A percentile compares a stretch with the other conserved stretches of the same genome.
Conservation (phyloP, 2,113 vertebrate species). For the Embiotoca jacksoni region DNA sequence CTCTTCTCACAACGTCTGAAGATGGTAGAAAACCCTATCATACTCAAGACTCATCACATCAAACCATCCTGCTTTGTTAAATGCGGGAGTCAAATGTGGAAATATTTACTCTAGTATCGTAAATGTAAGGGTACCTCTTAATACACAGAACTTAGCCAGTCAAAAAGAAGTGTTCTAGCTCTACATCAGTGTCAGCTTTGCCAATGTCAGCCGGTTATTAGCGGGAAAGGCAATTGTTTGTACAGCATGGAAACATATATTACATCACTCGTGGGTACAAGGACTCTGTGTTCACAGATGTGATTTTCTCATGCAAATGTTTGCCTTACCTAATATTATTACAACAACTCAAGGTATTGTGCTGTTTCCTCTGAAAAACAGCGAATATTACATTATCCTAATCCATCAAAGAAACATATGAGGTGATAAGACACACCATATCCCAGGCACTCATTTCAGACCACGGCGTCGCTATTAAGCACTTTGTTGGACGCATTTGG, state of each 20-base stretch:
- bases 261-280: slow-evolving; percentile 63
- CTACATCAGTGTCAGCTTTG: slow-evolving; percentile 39
- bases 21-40: slow-evolving; percentile 12
- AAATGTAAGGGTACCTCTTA: slow-evolving; percentile 27
- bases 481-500: slow-evolving; percentile 82
- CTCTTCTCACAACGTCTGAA: slow-evolving; percentile 10
- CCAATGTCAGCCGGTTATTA: slow-evolving; percentile 42
- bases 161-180: slow-evolving; percentile 28
- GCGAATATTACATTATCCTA: slow-evolving; percentile 51
- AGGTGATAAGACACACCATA: slow-evolving; percentile 71
- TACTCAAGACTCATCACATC: slow-evolving; percentile 16
- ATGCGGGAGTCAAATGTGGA: slow-evolving; percentile 52
- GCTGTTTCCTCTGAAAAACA: slow-evolving; percentile 45
- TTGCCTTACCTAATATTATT: slow-evolving; percentile 51
- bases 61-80: slow-evolving; percentile 22
- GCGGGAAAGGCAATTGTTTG: slow-evolving; percentile 56
- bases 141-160: slow-evolving; percentile 19
- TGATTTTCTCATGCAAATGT: slow-evolving; percentile 65
- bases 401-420: slow-evolving; percentile 67
- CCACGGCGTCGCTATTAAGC: slow-evolving; percentile 78
- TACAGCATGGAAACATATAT: slow-evolving; percentile 61
- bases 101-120: slow-evolving; percentile 21
- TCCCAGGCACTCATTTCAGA: slow-evolving; percentile 75
- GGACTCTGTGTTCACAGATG: slow-evolving; percentile 62
- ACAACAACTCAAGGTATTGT: slow-evolving; percentile 39